Base-by-base conservation (phyloP, 1,140 invertebrate genomes). In the Bombus superbus region DNA sequence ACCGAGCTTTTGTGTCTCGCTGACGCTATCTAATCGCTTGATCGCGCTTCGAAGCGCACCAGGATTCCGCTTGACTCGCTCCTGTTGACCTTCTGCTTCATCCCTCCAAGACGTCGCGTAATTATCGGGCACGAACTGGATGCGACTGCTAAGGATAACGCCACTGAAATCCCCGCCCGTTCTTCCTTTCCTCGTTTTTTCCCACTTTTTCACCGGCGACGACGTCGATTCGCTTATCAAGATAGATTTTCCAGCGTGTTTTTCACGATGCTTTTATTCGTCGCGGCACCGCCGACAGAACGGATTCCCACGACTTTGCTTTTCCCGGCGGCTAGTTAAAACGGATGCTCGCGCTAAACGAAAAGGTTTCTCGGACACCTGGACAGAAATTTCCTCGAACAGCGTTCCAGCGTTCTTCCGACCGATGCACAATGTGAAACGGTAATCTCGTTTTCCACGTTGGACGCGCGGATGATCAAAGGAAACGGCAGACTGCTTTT, bases 111-210 rank as follows among this genome's bases (percentile, higher is more conserved):
- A 86, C 64, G 89, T 53, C 80, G 84, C 81, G 86, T 90, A 90
- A 90, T 90, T 90, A 90, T 90, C 86, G 79, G 62, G 66, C 71
- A 38, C 86, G 76, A 76, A 82, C 88, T 53, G 73, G 69, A 76
- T 32, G 35, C 42, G 42, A 82, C 62, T 53, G 76, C 25, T 25
- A 42, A 71, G 80, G 77, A 84, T 84, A 82, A 72, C 44, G 32
- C 40, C 62, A 32, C 18, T 32, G 32, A 79, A 73, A 81, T 28
- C 40, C 18, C 11, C 3, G 32, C 2, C 18, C 9, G 42, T 18
- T 25, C 18, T 62, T 35, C 4, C 22, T 38, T 13, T 73, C n/a
- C 2, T 32, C 57, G 35, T 25, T n/a, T 28, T 28, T n/a, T n/a
- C 35, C 28, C 10, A 32, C 44, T 64, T 15, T 44, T 57, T 40